Conservation (phyloP, 1,140 invertebrate species). For the Ditylenchus dipsaci region DNA sequence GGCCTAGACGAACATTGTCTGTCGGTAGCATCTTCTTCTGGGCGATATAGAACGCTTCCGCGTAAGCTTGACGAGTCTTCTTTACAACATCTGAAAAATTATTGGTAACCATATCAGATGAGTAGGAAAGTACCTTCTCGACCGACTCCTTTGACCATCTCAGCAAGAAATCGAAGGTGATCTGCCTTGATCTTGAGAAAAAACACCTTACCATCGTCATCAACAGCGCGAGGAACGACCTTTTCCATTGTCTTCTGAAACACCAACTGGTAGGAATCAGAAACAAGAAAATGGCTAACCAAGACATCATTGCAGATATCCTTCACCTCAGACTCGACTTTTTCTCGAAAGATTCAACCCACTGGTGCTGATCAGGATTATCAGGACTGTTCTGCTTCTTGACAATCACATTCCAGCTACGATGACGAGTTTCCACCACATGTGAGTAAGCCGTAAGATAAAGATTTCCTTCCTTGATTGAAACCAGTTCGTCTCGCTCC, state of each 20-base stretch:
- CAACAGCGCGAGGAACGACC: constrained; percentile 91
- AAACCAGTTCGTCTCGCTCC: constrained; percentile 83
- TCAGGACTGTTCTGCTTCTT: constrained; percentile 96
- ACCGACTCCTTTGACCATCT: constrained; percentile 90
- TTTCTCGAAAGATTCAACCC: constrained; percentile 97
- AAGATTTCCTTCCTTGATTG: constrained; percentile 90
- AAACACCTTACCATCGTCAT: constrained; percentile 96
- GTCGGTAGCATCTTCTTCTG: constrained; percentile 67
- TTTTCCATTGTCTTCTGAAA: constrained; percentile 78
- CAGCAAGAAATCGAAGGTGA: constrained; percentile 96
- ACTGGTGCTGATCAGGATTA: constrained; percentile 77
- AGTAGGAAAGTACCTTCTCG: constrained; percentile 76
- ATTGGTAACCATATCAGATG: constrained; percentile 98
- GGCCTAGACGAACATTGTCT: constrained; percentile 43
- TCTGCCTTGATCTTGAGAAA: constrained; percentile 99
- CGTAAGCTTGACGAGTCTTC: constrained; percentile 1
- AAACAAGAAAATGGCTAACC: constrained; percentile 39
- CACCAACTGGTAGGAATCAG: background rate
- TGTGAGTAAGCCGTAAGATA: constrained; percentile 98
- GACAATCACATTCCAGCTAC: constrained; percentile 96
- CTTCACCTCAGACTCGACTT: constrained; percentile 94
- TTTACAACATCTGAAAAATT: constrained; percentile 64
- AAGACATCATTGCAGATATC: constrained; percentile 97
- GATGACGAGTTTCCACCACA: constrained; percentile 88
- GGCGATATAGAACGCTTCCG: constrained; percentile 71